phyloP scores from a whole-genome alignment of 2,888 invertebrate genomes.

The Galeopsomyia nigrocyanea region DNA sequence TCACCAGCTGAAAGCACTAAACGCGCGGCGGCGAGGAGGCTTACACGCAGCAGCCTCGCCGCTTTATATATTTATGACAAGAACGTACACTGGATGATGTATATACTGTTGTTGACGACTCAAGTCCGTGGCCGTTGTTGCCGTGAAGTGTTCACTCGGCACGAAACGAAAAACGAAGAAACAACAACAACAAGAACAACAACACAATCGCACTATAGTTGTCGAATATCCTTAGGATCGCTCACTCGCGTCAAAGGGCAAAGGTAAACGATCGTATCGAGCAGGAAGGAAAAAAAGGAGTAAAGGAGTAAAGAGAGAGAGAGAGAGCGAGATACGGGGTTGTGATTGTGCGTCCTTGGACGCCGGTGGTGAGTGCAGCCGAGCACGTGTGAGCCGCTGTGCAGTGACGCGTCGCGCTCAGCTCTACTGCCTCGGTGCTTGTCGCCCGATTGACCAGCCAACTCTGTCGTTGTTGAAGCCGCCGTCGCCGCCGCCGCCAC shows the following conservation, averaged over 20 bases:
- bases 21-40: slow-evolving; percentile 50
- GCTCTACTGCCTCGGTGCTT: slow-evolving; percentile 62
- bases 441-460: slow-evolving; percentile 68
- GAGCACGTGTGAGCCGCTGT: slow-evolving; percentile 50
- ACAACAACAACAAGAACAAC: not conserved
- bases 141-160: no score
- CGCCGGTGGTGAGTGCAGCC: slow-evolving; percentile 52
- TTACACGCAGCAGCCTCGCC: not conserved
- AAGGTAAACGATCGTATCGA: slow-evolving; percentile 10
- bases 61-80: not conserved
- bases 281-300: slow-evolving; percentile 60
- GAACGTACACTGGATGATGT: no score
- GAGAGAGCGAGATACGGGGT: no score
- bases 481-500: not conserved
- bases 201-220: not conserved
- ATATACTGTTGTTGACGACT: not conserved
- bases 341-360: no score
- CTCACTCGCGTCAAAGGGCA: not conserved
- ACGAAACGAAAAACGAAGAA: no score
- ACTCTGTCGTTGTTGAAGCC: slow-evolving; percentile 58
- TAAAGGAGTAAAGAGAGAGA: no score
- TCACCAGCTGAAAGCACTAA: slow-evolving; percentile 66
- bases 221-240: not conserved
- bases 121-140: not conserved
- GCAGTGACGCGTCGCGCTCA: slow-evolving; percentile 65